A percentile compares a stretch with the other conserved stretches of the same genome.
Evolutionary conservation across 1,140 invertebrate species (phyloP).

Genomic region (Conus betulinus): DNA sequence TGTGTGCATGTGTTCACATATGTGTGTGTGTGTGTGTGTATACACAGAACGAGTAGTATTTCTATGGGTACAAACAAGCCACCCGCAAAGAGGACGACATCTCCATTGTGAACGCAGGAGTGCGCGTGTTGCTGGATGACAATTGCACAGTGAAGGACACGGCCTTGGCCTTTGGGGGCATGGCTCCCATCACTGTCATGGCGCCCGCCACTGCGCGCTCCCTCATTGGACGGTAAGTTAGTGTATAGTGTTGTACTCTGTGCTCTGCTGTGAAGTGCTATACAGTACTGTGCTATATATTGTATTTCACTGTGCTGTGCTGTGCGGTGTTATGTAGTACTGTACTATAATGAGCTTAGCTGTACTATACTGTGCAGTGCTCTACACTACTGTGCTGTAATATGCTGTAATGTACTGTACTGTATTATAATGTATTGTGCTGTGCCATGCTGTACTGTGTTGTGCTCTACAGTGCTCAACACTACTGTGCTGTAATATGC

Average conservation of each 20-base stretch:
- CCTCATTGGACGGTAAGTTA: conserved; percentile 80
- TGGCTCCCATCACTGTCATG: conserved; percentile 91
- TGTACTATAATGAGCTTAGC: too few relatives aligned
- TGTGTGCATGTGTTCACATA: not conserved
- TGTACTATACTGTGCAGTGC: too few relatives aligned
- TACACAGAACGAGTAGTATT: conserved; percentile 80
- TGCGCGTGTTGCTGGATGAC: conserved; percentile 67
- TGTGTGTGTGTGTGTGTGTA: not conserved
- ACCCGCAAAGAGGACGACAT: conserved; percentile 94
- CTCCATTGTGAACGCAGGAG: conserved; percentile 89
- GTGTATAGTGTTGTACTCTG: too few relatives aligned
- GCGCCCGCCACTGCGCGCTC: conserved; percentile 82
- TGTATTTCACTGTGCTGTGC: not conserved
- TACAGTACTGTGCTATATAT: not conserved
- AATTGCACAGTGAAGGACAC: conserved; percentile 79
- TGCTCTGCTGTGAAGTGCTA: too few relatives aligned
- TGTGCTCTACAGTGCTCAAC: too few relatives aligned
- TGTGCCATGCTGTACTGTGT: too few relatives aligned
- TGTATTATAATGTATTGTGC: too few relatives aligned
- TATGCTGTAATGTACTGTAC: too few relatives aligned
- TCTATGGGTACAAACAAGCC: conserved; percentile 94
- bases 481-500: too few relatives aligned
- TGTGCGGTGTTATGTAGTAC: too few relatives aligned
- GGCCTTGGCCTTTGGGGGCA: conserved; percentile 88
- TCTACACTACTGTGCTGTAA: too few relatives aligned